These are phyloP conservation scores for Gryllus bimaculatus DNA, from an alignment of 1,140 invertebrate genomes.

Conservation along the genomic window DNA sequence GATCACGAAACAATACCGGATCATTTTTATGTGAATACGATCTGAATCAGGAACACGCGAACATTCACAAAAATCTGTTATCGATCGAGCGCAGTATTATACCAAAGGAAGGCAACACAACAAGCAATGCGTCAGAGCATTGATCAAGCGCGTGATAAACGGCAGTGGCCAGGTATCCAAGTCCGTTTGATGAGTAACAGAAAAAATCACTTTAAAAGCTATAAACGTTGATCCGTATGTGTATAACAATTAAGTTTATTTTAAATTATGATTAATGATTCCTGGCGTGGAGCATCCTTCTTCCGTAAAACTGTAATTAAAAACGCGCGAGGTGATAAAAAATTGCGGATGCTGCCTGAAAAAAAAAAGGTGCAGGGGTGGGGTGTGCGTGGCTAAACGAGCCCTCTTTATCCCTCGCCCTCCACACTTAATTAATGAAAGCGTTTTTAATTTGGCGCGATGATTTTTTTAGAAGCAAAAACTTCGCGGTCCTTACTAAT, in stretches of 20 bases:
- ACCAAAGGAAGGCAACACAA: not conserved
- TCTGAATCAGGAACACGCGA: not conserved
- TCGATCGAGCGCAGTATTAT: not conserved
- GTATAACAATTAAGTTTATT: conserved; percentile 2
- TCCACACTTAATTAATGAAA: conserved; percentile 14
- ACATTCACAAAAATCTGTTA: conserved; percentile 1
- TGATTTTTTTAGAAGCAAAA: conserved; percentile 1
- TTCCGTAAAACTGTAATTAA: conserved; percentile 7
- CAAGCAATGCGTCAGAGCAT: not conserved
- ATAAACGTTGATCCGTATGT: not conserved
- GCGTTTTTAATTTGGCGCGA: conserved; percentile 8
- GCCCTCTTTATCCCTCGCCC: not conserved
- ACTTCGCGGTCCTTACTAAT: conserved; percentile 10
- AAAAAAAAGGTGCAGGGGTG: not conserved
- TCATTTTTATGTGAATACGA: not conserved
- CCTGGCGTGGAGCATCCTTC: not conserved
- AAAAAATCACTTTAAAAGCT: not conserved
- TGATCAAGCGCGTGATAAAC: not conserved
- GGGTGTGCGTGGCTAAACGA: conserved; percentile 3
- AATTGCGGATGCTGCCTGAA: not conserved
- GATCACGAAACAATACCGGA: not conserved
- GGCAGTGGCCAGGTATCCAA: not conserved
- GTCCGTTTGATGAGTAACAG: not conserved
- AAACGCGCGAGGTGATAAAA: not conserved
- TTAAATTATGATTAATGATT: conserved; percentile 7